Conservation (phyloP, 2,113 vertebrate species). For the Ciconia maguari region DNA sequence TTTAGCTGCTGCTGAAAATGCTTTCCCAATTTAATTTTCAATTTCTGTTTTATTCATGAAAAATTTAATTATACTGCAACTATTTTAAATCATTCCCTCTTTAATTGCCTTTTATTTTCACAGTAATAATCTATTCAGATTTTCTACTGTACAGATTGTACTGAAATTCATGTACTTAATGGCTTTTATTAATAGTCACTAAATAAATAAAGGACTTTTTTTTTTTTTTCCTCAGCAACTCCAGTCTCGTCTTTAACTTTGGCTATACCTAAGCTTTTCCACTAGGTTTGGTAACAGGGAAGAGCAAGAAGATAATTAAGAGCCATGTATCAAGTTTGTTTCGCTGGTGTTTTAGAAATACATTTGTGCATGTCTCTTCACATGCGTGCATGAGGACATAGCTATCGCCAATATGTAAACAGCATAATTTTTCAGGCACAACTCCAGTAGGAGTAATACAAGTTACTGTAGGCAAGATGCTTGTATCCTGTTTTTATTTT, state of each 20-base stretch:
- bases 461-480: not conserved
- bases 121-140: not conserved
- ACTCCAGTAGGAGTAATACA: not conserved
- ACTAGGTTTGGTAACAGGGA: not conserved
- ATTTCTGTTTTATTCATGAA: not conserved
- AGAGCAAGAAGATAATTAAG: not conserved
- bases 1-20: not conserved
- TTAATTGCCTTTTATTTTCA: conserved; percentile 15
- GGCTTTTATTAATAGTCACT: not conserved
- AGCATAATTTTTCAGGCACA: not conserved
- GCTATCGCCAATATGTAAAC: not conserved
- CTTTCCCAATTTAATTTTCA: not conserved
- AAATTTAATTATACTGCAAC: not conserved
- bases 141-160: not conserved
- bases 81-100: not conserved
- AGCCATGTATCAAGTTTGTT: not conserved
- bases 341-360: not conserved
- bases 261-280: not conserved
- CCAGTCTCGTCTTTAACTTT: not conserved
- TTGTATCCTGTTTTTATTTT: not conserved
- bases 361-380: not conserved
- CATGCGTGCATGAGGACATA: accelerated
- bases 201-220: not conserved
- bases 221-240: not conserved
- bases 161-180: not conserved